These are phyloP conservation scores for Acronicta alni DNA, from an alignment of 2,888 invertebrate species.

Conservation along the genomic window DNA sequence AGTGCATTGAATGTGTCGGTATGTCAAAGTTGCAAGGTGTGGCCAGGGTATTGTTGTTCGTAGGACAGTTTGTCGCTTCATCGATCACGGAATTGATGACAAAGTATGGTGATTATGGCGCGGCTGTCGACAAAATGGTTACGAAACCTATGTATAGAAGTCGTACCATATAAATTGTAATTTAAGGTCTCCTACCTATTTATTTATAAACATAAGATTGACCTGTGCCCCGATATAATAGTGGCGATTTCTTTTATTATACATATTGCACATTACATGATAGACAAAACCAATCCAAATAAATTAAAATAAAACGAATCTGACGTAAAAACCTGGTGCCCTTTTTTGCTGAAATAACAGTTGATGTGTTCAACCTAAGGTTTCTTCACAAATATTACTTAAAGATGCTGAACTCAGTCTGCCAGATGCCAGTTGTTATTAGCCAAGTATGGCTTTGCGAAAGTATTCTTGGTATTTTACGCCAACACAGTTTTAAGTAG, in stretches of 20 bases:
- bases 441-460: constrained; percentile 20
- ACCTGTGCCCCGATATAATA: too few species aligned
- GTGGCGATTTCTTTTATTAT: too few species aligned
- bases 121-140: background rate
- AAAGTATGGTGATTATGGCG: background rate
- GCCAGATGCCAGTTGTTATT: constrained; percentile 20
- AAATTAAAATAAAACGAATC: too few species aligned
- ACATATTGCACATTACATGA: too few species aligned
- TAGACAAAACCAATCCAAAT: too few species aligned
- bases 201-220: too few species aligned
- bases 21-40: constrained; percentile 37
- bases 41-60: constrained; percentile 6
- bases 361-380: constrained; percentile 28
- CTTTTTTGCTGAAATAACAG: constrained; percentile 12
- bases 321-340: background rate
- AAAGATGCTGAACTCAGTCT: background rate
- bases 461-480: background rate
- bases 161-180: too few species aligned
- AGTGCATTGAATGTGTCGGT: constrained; percentile 29
- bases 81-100: constrained; percentile 13
- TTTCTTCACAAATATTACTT: constrained; percentile 16
- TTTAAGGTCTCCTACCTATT: too few species aligned
- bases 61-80: constrained; percentile 7
- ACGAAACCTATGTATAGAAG: too few species aligned
- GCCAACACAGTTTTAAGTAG: background rate